These are phyloP conservation scores for Mythimna vitellina DNA, from an alignment of 2,888 invertebrate genomes.

Conservation along the genomic window DNA sequence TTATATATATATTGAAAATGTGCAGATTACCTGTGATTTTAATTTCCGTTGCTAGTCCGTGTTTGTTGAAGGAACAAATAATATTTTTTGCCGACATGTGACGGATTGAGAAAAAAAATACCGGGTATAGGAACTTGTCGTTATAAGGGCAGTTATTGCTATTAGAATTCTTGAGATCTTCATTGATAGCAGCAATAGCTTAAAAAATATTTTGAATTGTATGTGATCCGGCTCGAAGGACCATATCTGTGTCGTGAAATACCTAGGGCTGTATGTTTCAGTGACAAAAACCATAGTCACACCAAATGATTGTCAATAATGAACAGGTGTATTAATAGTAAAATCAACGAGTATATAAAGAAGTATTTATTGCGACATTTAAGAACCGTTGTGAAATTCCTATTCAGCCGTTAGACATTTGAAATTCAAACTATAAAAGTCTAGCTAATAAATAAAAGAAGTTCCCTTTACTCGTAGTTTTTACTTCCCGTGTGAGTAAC, in stretches of 20 bases:
- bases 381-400: background rate
- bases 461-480: conserved; percentile 50
- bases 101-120: conserved; percentile 2
- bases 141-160: no score
- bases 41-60: background rate
- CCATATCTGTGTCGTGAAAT: no score
- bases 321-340: no score
- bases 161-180: no score
- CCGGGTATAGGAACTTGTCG: background rate
- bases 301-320: no score
- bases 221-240: background rate
- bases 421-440: conserved; percentile 28
- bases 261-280: background rate
- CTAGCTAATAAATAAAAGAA: conserved; percentile 31
- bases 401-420: conserved; percentile 12
- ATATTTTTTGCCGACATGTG: background rate
- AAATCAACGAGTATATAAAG: no score
- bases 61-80: conserved; percentile 12
- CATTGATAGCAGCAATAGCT: no score
- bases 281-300: no score
- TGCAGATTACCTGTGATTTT: background rate
- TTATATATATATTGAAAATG: background rate
- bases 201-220: no score
- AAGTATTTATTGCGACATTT: no score
- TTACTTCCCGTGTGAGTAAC: conserved; percentile 64